Base-by-base conservation (phyloP, 2,113 vertebrate genomes). In the Apodemus sylvaticus region DNA sequence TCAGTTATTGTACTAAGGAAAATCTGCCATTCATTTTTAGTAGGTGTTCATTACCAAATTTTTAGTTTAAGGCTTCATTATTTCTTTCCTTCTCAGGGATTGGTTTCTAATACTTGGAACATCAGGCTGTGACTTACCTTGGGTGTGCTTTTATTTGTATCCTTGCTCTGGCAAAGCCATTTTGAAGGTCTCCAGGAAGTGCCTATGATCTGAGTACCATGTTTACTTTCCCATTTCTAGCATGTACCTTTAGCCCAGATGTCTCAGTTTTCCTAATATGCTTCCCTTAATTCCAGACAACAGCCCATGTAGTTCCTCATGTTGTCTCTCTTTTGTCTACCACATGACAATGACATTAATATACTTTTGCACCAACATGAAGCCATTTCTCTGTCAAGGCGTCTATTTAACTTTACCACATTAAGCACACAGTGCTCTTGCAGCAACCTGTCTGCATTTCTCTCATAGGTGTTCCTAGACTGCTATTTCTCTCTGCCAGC, bases 41-140 rank as follows among this genome's bases (percentile, higher is more conserved):
- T 81, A 64, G 36, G 7, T 77, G 89, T 76, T 90, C 16, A 24
- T 74, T 86, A 89, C 70, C 74, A 96, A 51, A 83, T 31, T 91
- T 66, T 89, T 87, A 90, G 68, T 77, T 86, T 42, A 82, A 13
- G 78, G 64, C 91, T 90, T 87, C 16, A 76, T 86, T n/a, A 76
- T 86, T 94, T 94, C 39, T 93, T 51, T 93, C 26, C 55, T 93
- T 70, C 58, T 97, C 45, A 76, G 12, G 58, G 48, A 11, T 74
- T 92, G 24, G 31, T 97, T 93, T 68, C 51, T 58, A 58, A 85
- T 4, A 51, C 14, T 68, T 66, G 58, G 45, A 24, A 16, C 17
- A 89, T 45, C 71, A 51, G 14, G 7, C 17, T 79, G 29, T 71
- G 55, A 29, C 13, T 88, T 91, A 39, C 83, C 31, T 51, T 92